A percentile compares a stretch with the other conserved stretches of the same genome.
Evolutionary conservation across 2,888 invertebrate genomes (phyloP).

Genomic region (Carcina quercana): DNA sequence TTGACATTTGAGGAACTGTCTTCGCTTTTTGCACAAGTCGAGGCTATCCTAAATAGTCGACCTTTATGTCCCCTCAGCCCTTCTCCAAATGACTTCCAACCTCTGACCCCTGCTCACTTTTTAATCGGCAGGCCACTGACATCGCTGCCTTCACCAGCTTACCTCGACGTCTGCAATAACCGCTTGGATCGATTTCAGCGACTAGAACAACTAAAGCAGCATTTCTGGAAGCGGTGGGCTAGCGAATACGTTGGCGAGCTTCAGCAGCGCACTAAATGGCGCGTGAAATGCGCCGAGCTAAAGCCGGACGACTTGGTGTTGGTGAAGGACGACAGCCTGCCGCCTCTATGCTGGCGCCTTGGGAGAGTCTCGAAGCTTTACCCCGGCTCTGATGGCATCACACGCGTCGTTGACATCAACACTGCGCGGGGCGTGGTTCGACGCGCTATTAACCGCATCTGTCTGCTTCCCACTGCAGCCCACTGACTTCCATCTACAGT

Average conservation of each 20-base stretch:
- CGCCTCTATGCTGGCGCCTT: slow-evolving; percentile 11
- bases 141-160: slow-evolving; percentile 4
- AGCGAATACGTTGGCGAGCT: slow-evolving; percentile 14
- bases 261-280: slow-evolving; percentile 13
- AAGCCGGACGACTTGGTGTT: slow-evolving; percentile 8
- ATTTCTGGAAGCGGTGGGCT: slow-evolving; percentile 17
- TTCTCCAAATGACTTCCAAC: slow-evolving; percentile 5
- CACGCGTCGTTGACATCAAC: slow-evolving; percentile 9
- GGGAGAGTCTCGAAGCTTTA: slow-evolving; percentile 7
- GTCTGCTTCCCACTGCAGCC: slow-evolving; percentile 1
- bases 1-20: slow-evolving; percentile 7
- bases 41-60: slow-evolving; percentile 7
- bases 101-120: slow-evolving; percentile 6
- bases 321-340: slow-evolving; percentile 7
- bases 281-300: background rate
- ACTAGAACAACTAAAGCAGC: slow-evolving; percentile 10
- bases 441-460: slow-evolving; percentile 7
- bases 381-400: slow-evolving; percentile 9
- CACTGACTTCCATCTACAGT: background rate
- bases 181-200: slow-evolving; percentile 7
- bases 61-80: slow-evolving; percentile 2
- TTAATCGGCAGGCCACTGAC: slow-evolving; percentile 7
- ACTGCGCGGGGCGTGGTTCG: slow-evolving; percentile 5
- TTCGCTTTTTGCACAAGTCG: slow-evolving; percentile 2
- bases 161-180: background rate